Base-by-base conservation (phyloP, 2,888 invertebrate species). In the Spisula subtruncata region DNA sequence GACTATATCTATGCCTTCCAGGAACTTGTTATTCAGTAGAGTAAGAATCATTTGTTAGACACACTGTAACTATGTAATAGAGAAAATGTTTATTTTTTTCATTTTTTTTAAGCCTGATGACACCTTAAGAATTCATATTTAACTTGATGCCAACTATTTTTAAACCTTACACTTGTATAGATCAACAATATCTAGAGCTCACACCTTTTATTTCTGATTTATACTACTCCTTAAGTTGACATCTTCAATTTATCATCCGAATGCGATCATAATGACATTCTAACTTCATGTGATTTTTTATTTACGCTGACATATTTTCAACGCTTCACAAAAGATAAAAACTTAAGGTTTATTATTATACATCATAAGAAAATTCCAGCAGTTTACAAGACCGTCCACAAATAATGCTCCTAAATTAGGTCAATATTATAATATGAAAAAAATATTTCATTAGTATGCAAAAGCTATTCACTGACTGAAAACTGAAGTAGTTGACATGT, bases 151-250 rank as follows among this genome's bases (percentile, higher is more conserved):
- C 32, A 75, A 32, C 6, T 75, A 41, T 41, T 75, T 75, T 18
- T 32, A 35, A 35, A 35, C 35, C 18, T 32, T 32, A 16, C 35
- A 29, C 35, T 75, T 75, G 32, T 35, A 75, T 32, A 75, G 14
- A 75, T 75, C 75, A 75, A 75, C 75, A 51, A 20, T 84, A 75
- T 75, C 20, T 51, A 51, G 16, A 20, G 32, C 84, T 84, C 84
- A 84, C 84, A 84, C 71, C 75, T 75, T n/a, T 84, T 75, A 75
- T 75, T 75, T 51, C n/a, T 20, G 48, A 84, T 85, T 85, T 79
- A 85, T 80, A 80, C 80, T 79, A 85, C 32, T 41, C 56, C 48
- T 29, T 56, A 80, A 66, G 66, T 46, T 86, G 86, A 86, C 86
- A 86, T 81, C 51, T 12, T 14, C 81, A 0, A 86, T 81, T 86